These are phyloP conservation scores for Gadopsis bispinosus DNA, from an alignment of 2,797 vertebrate species.

Conservation along the genomic window DNA sequence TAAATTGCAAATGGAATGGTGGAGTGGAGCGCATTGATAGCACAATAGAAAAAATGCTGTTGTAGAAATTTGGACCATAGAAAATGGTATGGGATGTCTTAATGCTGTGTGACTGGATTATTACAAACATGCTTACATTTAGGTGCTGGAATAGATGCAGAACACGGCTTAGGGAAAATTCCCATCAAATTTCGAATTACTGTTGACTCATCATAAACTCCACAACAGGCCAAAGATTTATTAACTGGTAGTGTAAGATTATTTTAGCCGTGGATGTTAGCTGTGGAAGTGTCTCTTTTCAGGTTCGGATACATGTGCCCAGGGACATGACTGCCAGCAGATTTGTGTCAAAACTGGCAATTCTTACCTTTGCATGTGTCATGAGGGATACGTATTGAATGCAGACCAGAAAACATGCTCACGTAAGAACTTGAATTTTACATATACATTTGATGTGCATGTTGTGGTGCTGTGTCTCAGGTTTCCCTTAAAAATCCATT, in stretches of 20 bases:
- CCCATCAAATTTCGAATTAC: not conserved
- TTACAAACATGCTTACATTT: not conserved
- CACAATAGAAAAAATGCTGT: slow-evolving; percentile 78
- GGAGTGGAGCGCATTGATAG: not conserved
- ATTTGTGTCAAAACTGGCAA: slow-evolving; percentile 73
- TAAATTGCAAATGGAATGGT: no score
- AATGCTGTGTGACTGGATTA: not conserved
- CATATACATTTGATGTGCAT: not conserved
- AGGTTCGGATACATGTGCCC: slow-evolving; percentile 73
- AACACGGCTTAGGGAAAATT: not conserved
- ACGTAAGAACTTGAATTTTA: slow-evolving; percentile 14
- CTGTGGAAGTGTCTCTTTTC: slow-evolving; percentile 33
- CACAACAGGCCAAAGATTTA: not conserved
- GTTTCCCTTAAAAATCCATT: not conserved
- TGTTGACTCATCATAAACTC: not conserved
- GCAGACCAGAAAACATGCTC: slow-evolving; percentile 78
- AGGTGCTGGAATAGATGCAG: not conserved
- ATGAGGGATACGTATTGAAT: slow-evolving; percentile 79
- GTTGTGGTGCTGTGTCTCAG: not conserved
- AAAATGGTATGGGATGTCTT: not conserved
- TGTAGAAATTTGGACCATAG: slow-evolving; percentile 62
- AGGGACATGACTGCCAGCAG: slow-evolving; percentile 82
- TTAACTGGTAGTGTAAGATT: not conserved
- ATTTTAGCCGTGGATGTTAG: not conserved
- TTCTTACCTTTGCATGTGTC: slow-evolving; percentile 79